These are phyloP conservation scores for Metopia argyrocephala DNA, from an alignment of 2,888 invertebrate genomes.

Conservation along the genomic window DNA sequence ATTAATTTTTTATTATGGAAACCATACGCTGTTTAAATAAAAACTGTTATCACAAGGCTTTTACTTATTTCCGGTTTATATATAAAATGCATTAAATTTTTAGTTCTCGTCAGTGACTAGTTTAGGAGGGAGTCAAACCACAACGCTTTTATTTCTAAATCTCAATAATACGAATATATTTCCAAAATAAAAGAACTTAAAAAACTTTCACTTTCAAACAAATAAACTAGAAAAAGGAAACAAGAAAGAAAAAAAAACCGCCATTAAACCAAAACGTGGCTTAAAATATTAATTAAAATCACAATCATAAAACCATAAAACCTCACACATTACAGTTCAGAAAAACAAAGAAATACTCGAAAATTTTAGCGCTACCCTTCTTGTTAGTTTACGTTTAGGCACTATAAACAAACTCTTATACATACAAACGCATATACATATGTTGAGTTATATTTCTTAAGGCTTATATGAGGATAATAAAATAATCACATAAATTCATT, in stretches of 20 bases:
- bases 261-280: conserved; percentile 33
- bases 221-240: not conserved
- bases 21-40: no score
- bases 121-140: no score
- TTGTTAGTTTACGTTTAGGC: not conserved
- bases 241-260: not conserved
- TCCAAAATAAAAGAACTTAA: not conserved
- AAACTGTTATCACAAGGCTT: no score
- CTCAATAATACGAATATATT: no score
- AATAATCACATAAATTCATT: conserved; percentile 48
- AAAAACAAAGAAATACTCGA: no score
- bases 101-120: no score
- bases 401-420: conserved; percentile 1
- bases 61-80: no score
- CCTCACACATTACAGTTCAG: not conserved
- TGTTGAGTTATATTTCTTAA: not conserved
- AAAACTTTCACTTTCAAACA: conserved; percentile 3
- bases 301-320: not conserved
- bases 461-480: conserved; percentile 50
- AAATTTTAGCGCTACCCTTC: not conserved
- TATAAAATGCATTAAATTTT: no score
- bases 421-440: not conserved
- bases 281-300: conserved; percentile 47
- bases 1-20: no score
- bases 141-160: no score